These are phyloP conservation scores for Caranx melampygus DNA, from an alignment of 2,113 vertebrate genomes.

Conservation along the genomic window DNA sequence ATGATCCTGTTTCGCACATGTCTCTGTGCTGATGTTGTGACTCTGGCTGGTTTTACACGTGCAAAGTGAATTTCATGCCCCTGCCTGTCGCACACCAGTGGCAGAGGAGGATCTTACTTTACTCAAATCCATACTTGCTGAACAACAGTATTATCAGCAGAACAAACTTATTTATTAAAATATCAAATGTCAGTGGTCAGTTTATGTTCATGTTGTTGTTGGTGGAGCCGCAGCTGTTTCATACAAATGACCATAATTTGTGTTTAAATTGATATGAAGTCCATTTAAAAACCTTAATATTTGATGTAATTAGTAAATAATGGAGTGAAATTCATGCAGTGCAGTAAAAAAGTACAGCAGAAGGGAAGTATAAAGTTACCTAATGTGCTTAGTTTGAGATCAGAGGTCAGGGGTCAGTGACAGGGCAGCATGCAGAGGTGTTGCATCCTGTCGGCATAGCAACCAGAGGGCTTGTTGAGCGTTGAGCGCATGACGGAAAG, in stretches of 20 bases:
- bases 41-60: not conserved
- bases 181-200: not conserved
- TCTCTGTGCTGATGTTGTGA: not conserved
- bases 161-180: not conserved
- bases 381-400: no score
- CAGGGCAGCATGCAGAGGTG: not conserved
- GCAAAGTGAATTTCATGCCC: slow-evolving; percentile 40
- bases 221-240: not conserved
- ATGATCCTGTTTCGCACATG: slow-evolving; percentile 6
- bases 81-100: not conserved
- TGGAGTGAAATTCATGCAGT: not conserved
- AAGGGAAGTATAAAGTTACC: not conserved
- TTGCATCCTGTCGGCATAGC: slow-evolving; percentile 34
- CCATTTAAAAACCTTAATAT: not conserved
- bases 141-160: not conserved
- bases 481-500: no score
- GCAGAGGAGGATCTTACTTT: not conserved
- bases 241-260: not conserved
- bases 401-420: slow-evolving; percentile 36
- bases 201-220: not conserved
- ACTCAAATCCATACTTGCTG: not conserved
- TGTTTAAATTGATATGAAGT: not conserved
- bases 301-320: not conserved
- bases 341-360: not conserved
- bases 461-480: slow-evolving; percentile 21